A percentile compares a stretch with the other conserved stretches of the same genome.
phyloP scores from a whole-genome alignment of 2,888 invertebrate genomes.

The Acanthosepion pharaonis region DNA sequence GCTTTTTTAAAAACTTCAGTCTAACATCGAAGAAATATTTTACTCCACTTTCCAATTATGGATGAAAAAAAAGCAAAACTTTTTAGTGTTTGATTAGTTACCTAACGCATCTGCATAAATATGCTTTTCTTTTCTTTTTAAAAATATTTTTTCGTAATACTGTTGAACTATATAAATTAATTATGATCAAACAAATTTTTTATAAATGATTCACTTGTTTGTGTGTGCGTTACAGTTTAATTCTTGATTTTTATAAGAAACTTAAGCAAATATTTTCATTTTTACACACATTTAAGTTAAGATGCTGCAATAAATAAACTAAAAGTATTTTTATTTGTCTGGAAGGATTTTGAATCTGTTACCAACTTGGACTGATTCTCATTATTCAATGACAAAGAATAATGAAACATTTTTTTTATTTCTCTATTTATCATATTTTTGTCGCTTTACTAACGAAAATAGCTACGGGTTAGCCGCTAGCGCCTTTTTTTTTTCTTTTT shows the following conservation, averaged over 20 bases:
- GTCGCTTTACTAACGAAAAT: neutral
- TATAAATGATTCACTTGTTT: neutral
- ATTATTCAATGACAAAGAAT: neutral
- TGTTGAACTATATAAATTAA: no score
- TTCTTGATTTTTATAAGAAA: no score
- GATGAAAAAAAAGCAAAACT: neutral
- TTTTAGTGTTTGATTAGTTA: neutral
- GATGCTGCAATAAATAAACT: no score
- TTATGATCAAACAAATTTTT: neutral
- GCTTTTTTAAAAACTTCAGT: neutral
- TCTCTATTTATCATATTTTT: neutral
- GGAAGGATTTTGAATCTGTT: no score
- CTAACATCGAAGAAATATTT: constrained; percentile 13
- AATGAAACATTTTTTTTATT: neutral
- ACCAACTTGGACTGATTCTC: no score
- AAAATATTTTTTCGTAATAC: neutral
- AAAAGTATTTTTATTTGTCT: no score
- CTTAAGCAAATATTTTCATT: no score
- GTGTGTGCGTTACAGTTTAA: neutral
- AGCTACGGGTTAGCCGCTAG: neutral
- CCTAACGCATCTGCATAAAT: no score
- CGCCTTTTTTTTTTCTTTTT: neutral
- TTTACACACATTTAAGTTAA: no score
- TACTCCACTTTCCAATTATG: neutral
- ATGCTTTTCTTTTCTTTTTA: neutral